Evolutionary conservation across 2,113 vertebrate species (phyloP), one percentile per base, ranked within the genome.

Genomic region (Zosterops japonicus): DNA sequence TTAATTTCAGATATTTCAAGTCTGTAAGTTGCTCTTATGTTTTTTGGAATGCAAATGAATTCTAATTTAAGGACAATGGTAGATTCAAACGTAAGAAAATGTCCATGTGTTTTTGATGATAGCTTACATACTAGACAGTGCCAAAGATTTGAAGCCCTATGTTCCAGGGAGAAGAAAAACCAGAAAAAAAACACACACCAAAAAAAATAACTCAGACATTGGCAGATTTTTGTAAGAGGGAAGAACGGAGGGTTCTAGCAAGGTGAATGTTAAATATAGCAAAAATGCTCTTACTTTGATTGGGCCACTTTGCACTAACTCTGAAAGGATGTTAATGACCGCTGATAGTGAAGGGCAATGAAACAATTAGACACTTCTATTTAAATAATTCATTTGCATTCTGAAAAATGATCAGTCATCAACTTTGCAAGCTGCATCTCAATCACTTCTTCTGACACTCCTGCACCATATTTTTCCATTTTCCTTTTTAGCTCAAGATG

Each of bases 321-420:
- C 72, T 94, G 67, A 53, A 49, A 87, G 14, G 35, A n/a, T 77
- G 47, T 77, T 59, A 82, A 82, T 90, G 84, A 70, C 39, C 3
- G 9, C 23, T 68, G 49, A 83, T 57, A 83, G 28, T 50, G 80
- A 93, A 94, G 60, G 83, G 20, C 57, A 85, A 82, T 79, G 91
- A 90, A 92, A 89, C 35, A 93, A 92, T 92, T 95, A 75, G 20
- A 67, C 14, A 71, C 23, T 39, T 86, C 65, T 47, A 69, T 77
- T 90, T 92, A 94, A 92, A 41, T 77, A 86, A 95, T 80, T 89
- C 61, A 92, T 78, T 94, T 96, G 61, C 74, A 92, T 83, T 93
- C 68, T 52, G 31, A 60, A 55, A 87, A 87, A 36, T 61, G 63
- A 90, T 76, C 27, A 56, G 78, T 78, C 75, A 85, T 70, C 71